Percentiles rank a stretch among this genome's conserved stretches.
These are phyloP conservation scores for Lepidothrix coronata DNA, from an alignment of 2,113 vertebrate genomes.

Conservation along the genomic window DNA sequence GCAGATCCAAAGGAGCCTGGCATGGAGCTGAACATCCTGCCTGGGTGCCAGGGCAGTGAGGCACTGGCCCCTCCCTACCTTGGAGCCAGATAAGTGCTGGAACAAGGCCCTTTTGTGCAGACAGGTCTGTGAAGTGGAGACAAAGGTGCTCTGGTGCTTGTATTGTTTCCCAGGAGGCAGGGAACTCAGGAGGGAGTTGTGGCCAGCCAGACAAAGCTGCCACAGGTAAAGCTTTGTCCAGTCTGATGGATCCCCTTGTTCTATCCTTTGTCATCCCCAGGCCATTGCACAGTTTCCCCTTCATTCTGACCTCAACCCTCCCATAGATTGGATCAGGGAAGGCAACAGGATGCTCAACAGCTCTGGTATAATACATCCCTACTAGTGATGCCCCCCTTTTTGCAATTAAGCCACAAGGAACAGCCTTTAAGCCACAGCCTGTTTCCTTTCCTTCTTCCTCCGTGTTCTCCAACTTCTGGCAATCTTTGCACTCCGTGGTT, in stretches of 20 bases:
- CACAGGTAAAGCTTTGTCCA: background rate
- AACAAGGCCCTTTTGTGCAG: constrained; percentile 44
- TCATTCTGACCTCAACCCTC: background rate
- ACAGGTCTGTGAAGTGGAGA: background rate
- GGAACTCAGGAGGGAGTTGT: fast-evolving
- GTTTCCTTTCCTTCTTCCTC: background rate
- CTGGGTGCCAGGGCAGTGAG: background rate
- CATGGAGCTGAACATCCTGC: background rate
- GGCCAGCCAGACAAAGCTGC: background rate
- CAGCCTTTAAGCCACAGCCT: background rate
- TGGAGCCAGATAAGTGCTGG: constrained; percentile 10
- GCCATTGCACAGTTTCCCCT: background rate
- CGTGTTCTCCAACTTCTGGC: constrained; percentile 8
- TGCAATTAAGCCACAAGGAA: background rate
- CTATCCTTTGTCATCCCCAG: background rate
- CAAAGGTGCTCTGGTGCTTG: background rate
- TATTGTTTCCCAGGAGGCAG: background rate
- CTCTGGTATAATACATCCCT: background rate
- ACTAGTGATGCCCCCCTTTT: background rate
- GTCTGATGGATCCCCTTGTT: background rate
- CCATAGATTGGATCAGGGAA: background rate
- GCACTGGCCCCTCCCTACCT: background rate
- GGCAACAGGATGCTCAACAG: background rate
- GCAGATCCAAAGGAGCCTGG: background rate
- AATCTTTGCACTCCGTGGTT: background rate